phyloP scores from a whole-genome alignment of 2,113 vertebrate genomes.

The Pseudopipra pipra region DNA sequence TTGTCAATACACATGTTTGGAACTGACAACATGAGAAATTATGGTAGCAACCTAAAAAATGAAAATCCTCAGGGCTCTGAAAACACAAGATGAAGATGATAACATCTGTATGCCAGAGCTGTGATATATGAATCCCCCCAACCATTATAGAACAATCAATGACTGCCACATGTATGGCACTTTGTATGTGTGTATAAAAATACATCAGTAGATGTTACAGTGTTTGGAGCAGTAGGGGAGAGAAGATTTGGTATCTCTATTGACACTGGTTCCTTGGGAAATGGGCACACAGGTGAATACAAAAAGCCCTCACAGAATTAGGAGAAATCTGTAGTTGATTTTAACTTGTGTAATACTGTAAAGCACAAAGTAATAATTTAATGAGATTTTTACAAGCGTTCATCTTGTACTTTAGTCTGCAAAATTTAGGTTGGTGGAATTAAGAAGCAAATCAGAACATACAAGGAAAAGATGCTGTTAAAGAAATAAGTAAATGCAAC shows the following conservation, averaged over 20 bases:
- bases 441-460: neutral
- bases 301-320: neutral
- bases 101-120: neutral
- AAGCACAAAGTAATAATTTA: neutral
- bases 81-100: neutral
- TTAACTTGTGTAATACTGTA: neutral
- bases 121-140: neutral
- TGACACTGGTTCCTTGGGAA: neutral
- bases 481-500: neutral
- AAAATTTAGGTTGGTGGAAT: neutral
- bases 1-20: conserved; percentile 50
- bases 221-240: neutral
- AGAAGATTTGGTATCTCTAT: neutral
- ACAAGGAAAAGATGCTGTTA: neutral
- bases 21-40: conserved; percentile 53
- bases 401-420: neutral
- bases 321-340: neutral
- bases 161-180: neutral
- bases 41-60: conserved; percentile 30
- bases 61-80: conserved; percentile 30
- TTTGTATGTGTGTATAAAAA: neutral
- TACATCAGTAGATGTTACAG: neutral
- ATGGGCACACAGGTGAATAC: neutral
- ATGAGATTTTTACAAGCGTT: neutral
- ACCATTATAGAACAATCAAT: neutral